phyloP scores from a whole-genome alignment of 2,888 invertebrate genomes.

The Heliothis peltigera region DNA sequence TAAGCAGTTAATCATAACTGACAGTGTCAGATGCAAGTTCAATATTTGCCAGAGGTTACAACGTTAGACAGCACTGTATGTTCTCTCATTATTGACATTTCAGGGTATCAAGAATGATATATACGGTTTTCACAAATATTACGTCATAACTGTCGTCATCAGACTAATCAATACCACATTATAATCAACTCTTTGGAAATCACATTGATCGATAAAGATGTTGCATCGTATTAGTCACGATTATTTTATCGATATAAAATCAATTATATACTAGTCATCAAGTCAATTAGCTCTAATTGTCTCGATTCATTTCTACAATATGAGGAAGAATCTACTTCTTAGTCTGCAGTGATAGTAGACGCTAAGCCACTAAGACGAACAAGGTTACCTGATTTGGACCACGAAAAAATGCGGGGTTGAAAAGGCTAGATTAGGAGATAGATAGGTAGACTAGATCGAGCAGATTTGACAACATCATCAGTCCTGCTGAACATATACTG shows the following conservation, averaged over 20 bases:
- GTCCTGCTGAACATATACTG: too few relatives aligned
- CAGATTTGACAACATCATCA: too few relatives aligned
- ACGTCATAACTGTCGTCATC: constrained; percentile 21
- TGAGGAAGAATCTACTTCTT: neutral
- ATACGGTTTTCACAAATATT: neutral
- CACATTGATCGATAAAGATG: constrained; percentile 12
- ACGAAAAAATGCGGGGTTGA: too few relatives aligned
- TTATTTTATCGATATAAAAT: constrained; percentile 10
- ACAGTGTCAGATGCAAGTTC: neutral
- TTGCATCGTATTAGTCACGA: constrained; percentile 9
- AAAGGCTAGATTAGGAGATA: too few relatives aligned
- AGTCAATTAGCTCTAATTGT: neutral
- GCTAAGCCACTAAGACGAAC: too few relatives aligned
- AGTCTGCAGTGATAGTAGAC: too few relatives aligned
- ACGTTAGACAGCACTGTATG: neutral
- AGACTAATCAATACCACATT: constrained; percentile 11
- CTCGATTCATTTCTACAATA: neutral
- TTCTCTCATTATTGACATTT: constrained; percentile 1
- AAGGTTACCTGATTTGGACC: too few relatives aligned
- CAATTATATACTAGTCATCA: neutral
- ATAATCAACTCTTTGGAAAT: constrained; percentile 13
- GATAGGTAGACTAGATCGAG: too few relatives aligned
- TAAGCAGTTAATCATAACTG: neutral
- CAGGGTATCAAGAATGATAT: neutral
- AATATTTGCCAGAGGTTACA: neutral